A percentile compares a stretch with the other conserved stretches of the same genome.
Evolutionary conservation across 2,888 invertebrate species (phyloP).

Genomic region (Mesochorus sp.): DNA sequence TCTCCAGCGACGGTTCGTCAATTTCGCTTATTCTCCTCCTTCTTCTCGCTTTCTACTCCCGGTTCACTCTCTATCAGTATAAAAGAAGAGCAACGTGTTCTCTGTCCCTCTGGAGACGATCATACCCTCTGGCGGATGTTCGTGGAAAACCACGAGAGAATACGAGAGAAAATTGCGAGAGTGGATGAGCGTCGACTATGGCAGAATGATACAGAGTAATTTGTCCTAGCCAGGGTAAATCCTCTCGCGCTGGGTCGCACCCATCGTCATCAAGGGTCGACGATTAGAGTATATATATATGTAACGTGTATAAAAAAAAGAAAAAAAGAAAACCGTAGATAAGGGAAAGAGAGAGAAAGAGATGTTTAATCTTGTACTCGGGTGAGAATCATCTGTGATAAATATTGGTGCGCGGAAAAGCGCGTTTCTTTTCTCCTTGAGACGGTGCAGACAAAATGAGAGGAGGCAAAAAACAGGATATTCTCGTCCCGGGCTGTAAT

Average conservation of each 20-base stretch:
- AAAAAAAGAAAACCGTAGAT: background rate
- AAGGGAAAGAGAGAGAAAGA: background rate
- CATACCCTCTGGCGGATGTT: background rate
- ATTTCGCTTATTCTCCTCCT: slow-evolving; percentile 3
- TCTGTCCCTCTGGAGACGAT: background rate
- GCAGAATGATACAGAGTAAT: slow-evolving; percentile 28
- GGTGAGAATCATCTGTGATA: slow-evolving; percentile 42
- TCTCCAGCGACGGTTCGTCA: background rate
- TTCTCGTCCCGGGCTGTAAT: background rate
- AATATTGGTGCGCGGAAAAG: slow-evolving; percentile 18
- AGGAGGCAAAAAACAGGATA: background rate
- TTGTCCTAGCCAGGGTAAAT: slow-evolving; percentile 43
- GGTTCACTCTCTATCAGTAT: background rate
- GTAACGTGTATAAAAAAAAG: background rate
- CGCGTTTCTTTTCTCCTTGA: slow-evolving; percentile 19
- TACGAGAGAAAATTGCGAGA: slow-evolving; percentile 51
- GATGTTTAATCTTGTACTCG: slow-evolving; percentile 43
- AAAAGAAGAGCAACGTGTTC: slow-evolving; percentile 4
- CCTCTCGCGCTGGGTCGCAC: slow-evolving; percentile 40
- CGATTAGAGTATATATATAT: slow-evolving; percentile 30
- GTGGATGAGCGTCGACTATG: slow-evolving; percentile 2
- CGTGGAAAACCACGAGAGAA: slow-evolving; percentile 29
- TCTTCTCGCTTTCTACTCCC: background rate
- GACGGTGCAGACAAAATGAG: background rate
- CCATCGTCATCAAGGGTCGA: slow-evolving; percentile 53